Conservation (phyloP, 2,797 vertebrate species). For the Peromyscus eremicus region DNA sequence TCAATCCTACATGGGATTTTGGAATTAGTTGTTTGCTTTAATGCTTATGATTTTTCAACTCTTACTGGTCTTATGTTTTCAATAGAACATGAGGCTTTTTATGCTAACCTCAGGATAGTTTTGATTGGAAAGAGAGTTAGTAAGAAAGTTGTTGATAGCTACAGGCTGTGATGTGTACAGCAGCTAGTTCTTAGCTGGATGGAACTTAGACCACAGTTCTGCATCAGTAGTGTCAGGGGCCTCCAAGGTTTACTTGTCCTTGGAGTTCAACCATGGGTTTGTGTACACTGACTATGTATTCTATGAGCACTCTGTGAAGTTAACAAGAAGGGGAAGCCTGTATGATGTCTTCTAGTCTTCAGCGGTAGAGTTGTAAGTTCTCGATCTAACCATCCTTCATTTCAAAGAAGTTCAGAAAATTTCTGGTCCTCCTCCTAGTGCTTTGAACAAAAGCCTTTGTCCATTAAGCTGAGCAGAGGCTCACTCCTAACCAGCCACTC, state of each 20-base stretch:
- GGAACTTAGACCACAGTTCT: background rate
- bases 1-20: background rate
- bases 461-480: background rate
- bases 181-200: background rate
- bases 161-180: background rate
- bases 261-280: background rate
- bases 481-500: background rate
- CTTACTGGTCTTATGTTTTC: background rate
- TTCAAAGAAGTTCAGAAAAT: background rate
- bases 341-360: background rate
- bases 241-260: background rate
- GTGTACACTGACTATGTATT: fast-evolving
- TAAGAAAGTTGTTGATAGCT: background rate
- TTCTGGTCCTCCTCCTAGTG: fast-evolving
- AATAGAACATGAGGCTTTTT: background rate
- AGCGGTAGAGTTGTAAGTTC: background rate
- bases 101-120: background rate
- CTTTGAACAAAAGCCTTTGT: background rate
- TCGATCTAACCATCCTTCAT: background rate
- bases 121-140: background rate
- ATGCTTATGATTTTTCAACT: background rate
- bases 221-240: background rate
- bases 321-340: background rate
- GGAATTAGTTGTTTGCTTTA: background rate
- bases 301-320: background rate